Conservation (phyloP, 23 tunicate species). For the Halocynthia roretzi region DNA sequence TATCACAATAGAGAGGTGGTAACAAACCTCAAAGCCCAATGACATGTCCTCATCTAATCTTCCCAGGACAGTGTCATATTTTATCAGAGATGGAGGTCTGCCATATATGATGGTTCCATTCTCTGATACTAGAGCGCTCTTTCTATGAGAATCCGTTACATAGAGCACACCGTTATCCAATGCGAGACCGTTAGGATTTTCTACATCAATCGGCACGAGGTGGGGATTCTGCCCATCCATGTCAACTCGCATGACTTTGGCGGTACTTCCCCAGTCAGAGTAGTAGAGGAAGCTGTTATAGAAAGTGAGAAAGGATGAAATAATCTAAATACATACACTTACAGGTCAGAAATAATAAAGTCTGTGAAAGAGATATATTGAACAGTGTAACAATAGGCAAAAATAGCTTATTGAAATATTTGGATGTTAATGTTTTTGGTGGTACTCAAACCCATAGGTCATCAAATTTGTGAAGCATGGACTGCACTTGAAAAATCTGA, state of each 20-base stretch:
- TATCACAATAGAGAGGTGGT: neutral
- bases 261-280: conserved; percentile 80
- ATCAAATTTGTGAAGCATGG: too few species aligned
- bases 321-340: neutral
- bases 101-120: conserved; percentile 67
- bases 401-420: too few species aligned
- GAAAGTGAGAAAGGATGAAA: neutral
- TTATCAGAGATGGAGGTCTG: conserved; percentile 37
- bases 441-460: too few species aligned
- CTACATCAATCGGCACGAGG: conserved; percentile 30
- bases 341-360: neutral
- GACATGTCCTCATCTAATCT: conserved; percentile 12
- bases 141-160: conserved; percentile 62
- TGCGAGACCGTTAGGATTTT: conserved; percentile 93
- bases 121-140: conserved; percentile 23
- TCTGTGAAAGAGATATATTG: neutral
- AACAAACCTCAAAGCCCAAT: conserved; percentile 45
- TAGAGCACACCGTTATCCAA: conserved; percentile 29
- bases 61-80: conserved; percentile 29
- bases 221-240: conserved; percentile 62
- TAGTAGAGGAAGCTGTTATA: conserved; percentile 55
- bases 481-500: too few species aligned
- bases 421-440: too few species aligned
- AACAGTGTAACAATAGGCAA: too few species aligned
- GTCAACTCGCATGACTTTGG: conserved; percentile 59